phyloP scores from a whole-genome alignment of 1,140 invertebrate genomes.

The Neodiprion pinetum region DNA sequence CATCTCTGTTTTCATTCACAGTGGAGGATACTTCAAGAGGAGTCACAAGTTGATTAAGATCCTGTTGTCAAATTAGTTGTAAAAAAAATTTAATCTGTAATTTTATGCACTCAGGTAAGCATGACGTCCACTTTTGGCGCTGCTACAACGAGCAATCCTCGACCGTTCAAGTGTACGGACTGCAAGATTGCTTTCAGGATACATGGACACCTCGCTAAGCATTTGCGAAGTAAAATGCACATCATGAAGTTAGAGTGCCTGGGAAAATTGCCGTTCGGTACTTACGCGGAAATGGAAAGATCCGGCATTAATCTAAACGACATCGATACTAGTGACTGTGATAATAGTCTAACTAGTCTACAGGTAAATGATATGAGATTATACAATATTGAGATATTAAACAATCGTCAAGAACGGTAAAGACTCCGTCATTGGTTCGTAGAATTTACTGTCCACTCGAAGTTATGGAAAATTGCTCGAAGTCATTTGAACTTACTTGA shows the following conservation, averaged over 20 bases:
- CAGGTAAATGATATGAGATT: slow-evolving; percentile 62
- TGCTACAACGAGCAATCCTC: slow-evolving; percentile 85
- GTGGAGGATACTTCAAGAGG: not conserved
- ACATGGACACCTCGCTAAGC: slow-evolving; percentile 95
- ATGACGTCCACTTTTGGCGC: slow-evolving; percentile 88
- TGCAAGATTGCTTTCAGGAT: slow-evolving; percentile 97
- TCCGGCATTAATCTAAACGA: slow-evolving; percentile 89
- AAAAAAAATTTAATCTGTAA: slow-evolving; percentile 12
- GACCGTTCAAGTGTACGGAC: slow-evolving; percentile 93
- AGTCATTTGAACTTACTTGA: too few species aligned
- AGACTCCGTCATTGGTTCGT: not conserved
- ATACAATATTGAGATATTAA: slow-evolving; percentile 18
- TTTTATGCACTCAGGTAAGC: slow-evolving; percentile 59
- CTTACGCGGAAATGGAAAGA: slow-evolving; percentile 92
- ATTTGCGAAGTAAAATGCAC: slow-evolving; percentile 95
- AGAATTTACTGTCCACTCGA: not conserved
- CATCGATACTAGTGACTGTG: slow-evolving; percentile 93
- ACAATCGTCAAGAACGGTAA: not conserved
- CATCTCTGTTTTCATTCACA: not conserved
- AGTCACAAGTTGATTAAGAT: not conserved
- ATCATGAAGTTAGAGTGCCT: slow-evolving; percentile 94
- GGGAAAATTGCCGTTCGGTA: slow-evolving; percentile 93
- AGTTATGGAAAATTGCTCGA: too few species aligned
- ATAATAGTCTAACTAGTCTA: slow-evolving; percentile 87
- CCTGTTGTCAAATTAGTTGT: not conserved